Conservation (phyloP, 2,113 vertebrate species). For the Elephantulus edwardii region DNA sequence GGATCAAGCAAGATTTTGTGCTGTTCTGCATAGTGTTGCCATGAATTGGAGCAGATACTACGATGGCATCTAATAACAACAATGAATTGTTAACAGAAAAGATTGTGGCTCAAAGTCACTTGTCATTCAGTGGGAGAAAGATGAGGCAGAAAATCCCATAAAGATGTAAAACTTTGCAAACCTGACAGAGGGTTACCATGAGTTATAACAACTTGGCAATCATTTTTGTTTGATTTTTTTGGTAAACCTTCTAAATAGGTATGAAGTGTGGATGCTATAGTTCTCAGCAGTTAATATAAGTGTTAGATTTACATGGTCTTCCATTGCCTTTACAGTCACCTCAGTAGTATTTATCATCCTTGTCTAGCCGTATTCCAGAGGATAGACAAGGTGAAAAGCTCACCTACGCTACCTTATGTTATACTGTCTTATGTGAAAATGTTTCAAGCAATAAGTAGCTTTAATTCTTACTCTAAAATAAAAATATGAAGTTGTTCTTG, state of each 20-base stretch:
- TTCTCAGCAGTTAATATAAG: constrained; percentile 49
- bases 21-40: no score
- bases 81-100: no score
- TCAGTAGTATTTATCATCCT: constrained; percentile 40
- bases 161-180: no score
- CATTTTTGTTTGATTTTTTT: no score
- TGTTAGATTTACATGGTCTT: constrained; percentile 19
- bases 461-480: constrained; percentile 19
- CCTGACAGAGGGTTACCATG: no score
- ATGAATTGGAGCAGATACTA: no score
- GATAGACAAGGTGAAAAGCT: constrained; percentile 30
- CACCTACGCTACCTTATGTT: background rate
- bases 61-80: no score
- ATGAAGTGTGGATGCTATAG: background rate
- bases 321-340: constrained; percentile 53
- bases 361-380: constrained; percentile 7
- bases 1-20: no score
- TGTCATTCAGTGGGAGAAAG: no score
- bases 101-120: no score
- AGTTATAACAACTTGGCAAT: no score
- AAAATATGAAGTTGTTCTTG: constrained; percentile 39
- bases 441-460: constrained; percentile 22
- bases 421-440: background rate
- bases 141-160: no score
- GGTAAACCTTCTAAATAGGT: background rate